Evolutionary conservation across 1,140 invertebrate genomes (phyloP).

Genomic region (Drosophila chauvacae): DNA sequence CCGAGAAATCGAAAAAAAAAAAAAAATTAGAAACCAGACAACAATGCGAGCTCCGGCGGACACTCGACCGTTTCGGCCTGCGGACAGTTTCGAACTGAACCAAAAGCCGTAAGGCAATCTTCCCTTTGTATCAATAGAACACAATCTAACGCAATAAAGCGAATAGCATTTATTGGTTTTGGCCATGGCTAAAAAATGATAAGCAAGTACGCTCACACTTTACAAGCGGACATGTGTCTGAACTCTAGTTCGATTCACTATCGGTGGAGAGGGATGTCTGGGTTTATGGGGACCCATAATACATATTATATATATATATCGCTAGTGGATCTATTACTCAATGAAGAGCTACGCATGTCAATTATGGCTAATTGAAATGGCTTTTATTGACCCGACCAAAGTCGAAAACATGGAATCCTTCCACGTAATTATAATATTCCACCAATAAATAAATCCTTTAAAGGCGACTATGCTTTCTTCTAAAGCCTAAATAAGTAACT

Average conservation of each 20-base stretch:
- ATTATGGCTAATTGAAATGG: constrained; percentile 16
- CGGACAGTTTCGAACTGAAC: constrained; percentile 40
- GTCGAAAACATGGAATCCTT: neutral
- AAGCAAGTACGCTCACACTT: constrained; percentile 13
- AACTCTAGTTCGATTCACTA: constrained; percentile 15
- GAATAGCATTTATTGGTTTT: constrained; percentile 42
- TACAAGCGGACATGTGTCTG: constrained; percentile 26
- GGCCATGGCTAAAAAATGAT: constrained; percentile 39
- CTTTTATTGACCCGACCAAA: neutral
- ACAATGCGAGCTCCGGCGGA: constrained; percentile 10
- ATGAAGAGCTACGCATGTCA: neutral
- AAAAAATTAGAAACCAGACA: neutral
- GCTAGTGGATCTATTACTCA: constrained; percentile 10
- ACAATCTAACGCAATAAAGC: constrained; percentile 40
- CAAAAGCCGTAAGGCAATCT: constrained; percentile 20
- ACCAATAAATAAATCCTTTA: neutral
- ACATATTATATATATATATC: constrained; percentile 4
- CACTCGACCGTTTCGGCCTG: constrained; percentile 36
- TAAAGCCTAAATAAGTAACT: neutral
- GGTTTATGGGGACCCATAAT: constrained; percentile 1
- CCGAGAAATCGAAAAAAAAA: neutral
- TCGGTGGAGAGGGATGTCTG: constrained; percentile 1
- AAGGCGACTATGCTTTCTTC: neutral
- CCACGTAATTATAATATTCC: neutral
- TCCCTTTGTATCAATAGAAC: constrained; percentile 41